phyloP scores from a whole-genome alignment of 2,113 vertebrate genomes.

The Monarcha castaneiventris region DNA sequence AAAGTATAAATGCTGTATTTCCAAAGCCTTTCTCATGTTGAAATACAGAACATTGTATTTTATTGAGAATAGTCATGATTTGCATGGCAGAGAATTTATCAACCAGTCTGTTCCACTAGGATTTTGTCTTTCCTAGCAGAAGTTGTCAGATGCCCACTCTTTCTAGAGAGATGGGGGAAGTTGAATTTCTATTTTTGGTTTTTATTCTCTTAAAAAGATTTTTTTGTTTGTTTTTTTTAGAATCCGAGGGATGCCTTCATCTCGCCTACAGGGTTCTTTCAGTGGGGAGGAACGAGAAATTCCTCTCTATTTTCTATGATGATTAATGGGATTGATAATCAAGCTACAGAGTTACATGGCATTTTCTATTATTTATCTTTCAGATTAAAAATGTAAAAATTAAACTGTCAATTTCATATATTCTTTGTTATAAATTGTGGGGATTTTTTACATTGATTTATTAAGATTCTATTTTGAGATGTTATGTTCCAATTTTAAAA shows the following conservation, averaged over 20 bases:
- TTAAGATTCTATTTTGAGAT: neutral
- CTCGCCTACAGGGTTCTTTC: accelerated
- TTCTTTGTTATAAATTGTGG: neutral
- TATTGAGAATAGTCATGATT: neutral
- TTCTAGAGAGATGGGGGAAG: neutral
- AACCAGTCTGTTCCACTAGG: neutral
- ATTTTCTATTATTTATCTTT: neutral
- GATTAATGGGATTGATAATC: neutral
- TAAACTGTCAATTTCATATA: neutral
- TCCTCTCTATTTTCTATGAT: neutral
- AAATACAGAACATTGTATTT: neutral
- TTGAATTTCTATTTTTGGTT: neutral
- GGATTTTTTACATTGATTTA: neutral
- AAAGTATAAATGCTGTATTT: neutral
- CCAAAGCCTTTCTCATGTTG: neutral
- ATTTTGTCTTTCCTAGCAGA: neutral
- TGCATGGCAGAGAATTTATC: neutral
- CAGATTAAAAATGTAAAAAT: neutral
- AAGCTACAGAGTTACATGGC: neutral
- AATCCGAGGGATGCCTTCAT: neutral
- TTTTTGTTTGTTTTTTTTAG: neutral
- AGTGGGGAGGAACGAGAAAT: neutral
- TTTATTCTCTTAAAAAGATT: neutral
- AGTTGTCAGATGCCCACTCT: neutral
- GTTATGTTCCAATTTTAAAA: neutral